phyloP scores from a whole-genome alignment of 2,888 invertebrate species.

The Pelosia muscerda region DNA sequence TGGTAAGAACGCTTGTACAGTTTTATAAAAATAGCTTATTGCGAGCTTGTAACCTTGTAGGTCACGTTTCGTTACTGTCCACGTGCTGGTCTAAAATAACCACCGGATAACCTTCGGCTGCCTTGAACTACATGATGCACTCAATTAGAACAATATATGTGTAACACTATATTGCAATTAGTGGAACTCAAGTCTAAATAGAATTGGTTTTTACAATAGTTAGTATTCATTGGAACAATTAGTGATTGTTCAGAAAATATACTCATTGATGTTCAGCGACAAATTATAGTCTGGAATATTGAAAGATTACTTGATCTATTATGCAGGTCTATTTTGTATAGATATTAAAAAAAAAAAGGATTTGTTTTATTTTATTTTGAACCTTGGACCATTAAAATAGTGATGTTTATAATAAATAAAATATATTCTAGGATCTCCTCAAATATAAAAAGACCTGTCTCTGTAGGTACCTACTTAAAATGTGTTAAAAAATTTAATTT shows the following conservation, averaged over 20 bases:
- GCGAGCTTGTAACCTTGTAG: slow-evolving; percentile 34
- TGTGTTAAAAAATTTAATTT: too few relatives aligned
- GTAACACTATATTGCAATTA: slow-evolving; percentile 34
- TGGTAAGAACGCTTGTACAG: slow-evolving; percentile 4
- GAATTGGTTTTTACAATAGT: slow-evolving; percentile 7
- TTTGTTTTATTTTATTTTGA: too few relatives aligned
- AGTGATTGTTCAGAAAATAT: slow-evolving; percentile 14
- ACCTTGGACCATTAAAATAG: too few relatives aligned
- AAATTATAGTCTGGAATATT: neutral
- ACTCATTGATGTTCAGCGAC: neutral
- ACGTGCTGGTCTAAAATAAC: slow-evolving; percentile 47
- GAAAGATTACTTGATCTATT: neutral
- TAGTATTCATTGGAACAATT: slow-evolving; percentile 16
- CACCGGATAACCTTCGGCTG: slow-evolving; percentile 43
- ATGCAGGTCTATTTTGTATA: neutral
- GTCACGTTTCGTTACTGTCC: slow-evolving; percentile 32
- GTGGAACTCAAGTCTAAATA: slow-evolving; percentile 17
- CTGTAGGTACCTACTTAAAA: too few relatives aligned
- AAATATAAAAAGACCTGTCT: too few relatives aligned
- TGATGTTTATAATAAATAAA: too few relatives aligned
- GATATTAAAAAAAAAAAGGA: neutral
- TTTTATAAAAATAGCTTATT: slow-evolving; percentile 39
- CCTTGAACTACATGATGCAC: slow-evolving; percentile 45
- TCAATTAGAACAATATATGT: slow-evolving; percentile 37
- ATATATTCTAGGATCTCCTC: too few relatives aligned